Evolutionary conservation across 2,113 vertebrate genomes (phyloP).

Genomic region (Misgurnus mizolepis): DNA sequence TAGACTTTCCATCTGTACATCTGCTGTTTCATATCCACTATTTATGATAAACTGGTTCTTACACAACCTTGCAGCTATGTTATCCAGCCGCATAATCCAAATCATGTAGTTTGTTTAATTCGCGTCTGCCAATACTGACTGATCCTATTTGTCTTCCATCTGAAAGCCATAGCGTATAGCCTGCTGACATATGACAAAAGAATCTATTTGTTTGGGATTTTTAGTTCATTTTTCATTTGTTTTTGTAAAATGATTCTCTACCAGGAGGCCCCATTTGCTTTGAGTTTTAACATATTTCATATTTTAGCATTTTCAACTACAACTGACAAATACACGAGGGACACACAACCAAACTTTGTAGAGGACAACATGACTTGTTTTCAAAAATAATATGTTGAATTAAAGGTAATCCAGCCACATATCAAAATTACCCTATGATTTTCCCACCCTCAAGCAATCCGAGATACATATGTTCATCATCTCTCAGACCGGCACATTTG

Average conservation of each 20-base stretch:
- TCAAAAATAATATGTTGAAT: too few species aligned
- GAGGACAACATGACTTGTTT: too few species aligned
- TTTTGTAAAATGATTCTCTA: too few species aligned
- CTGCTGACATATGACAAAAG: too few species aligned
- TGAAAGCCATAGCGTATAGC: constrained; percentile 35
- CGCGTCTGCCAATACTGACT: constrained; percentile 1
- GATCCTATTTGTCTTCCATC: constrained; percentile 55
- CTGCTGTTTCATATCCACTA: not conserved
- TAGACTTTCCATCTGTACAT: not conserved
- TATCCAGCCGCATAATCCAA: not conserved
- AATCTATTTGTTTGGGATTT: too few species aligned
- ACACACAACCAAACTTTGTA: not conserved
- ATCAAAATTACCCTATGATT: too few species aligned
- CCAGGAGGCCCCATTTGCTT: too few species aligned
- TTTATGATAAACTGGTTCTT: not conserved
- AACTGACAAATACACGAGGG: constrained; percentile 50
- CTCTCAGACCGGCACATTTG: too few species aligned
- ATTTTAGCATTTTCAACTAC: constrained; percentile 5
- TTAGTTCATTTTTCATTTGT: too few species aligned
- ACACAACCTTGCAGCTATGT: not conserved
- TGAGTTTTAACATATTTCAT: constrained; percentile 32
- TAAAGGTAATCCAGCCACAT: too few species aligned
- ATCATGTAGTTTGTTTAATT: not conserved
- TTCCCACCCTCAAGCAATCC: too few species aligned
- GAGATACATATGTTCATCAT: too few species aligned